A percentile compares a stretch with the other conserved stretches of the same genome.
Conservation (phyloP, 2,888 invertebrate species). For the Ariolimax columbianus region DNA sequence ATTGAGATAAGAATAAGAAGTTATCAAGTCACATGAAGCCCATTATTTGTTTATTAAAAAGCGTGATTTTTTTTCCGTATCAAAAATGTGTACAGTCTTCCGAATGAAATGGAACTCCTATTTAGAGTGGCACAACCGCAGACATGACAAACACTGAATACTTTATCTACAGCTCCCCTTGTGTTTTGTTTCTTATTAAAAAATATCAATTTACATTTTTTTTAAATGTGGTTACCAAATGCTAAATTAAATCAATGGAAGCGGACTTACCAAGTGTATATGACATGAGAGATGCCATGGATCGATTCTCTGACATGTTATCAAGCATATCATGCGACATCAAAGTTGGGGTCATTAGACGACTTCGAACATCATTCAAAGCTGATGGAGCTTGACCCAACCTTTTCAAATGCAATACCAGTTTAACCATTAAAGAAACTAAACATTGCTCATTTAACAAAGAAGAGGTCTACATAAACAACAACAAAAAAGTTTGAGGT, state of each 20-base stretch:
- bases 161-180: not conserved
- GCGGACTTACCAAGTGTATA: conserved; percentile 66
- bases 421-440: too few species aligned
- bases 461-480: too few species aligned
- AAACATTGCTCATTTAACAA: too few species aligned
- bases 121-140: too few species aligned
- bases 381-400: conserved; percentile 20
- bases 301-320: conserved; percentile 61
- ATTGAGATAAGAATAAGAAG: too few species aligned
- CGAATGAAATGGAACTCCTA: too few species aligned
- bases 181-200: not conserved
- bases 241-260: not conserved
- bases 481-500: too few species aligned
- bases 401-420: too few species aligned
- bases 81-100: too few species aligned
- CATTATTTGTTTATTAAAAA: too few species aligned
- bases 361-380: conserved; percentile 49
- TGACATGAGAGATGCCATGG: conserved; percentile 68
- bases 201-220: not conserved
- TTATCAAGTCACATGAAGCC: too few species aligned
- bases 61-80: too few species aligned
- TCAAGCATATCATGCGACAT: conserved; percentile 52
- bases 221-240: not conserved
- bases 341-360: conserved; percentile 48
- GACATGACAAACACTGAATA: not conserved